phyloP scores from a whole-genome alignment of 2,113 vertebrate species.

The Peromyscus polionotus region DNA sequence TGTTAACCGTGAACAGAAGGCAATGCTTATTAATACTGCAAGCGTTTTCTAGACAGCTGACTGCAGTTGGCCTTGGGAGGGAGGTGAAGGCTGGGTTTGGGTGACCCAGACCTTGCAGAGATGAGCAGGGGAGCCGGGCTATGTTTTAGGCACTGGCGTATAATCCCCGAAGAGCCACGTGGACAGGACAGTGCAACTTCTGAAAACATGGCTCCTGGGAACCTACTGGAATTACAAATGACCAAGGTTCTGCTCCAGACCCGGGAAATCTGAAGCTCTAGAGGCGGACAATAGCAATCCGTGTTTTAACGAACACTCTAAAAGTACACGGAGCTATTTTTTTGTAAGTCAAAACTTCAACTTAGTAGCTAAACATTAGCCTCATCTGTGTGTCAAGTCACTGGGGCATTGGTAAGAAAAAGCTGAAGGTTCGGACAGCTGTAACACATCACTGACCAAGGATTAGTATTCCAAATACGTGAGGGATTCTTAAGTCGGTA shows the following conservation, averaged over 20 bases:
- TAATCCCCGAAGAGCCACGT: background rate
- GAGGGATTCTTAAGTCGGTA: constrained; percentile 26
- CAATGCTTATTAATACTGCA: background rate
- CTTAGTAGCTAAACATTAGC: background rate
- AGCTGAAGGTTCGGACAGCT: background rate
- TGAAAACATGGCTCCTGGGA: background rate
- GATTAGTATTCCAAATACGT: background rate
- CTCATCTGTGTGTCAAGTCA: background rate
- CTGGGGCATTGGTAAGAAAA: background rate
- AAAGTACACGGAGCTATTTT: background rate
- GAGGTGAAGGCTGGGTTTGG: background rate
- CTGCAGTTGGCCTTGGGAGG: background rate
- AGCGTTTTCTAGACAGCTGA: background rate
- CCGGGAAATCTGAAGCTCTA: background rate
- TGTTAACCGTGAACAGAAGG: background rate
- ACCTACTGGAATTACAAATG: background rate
- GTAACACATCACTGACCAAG: background rate
- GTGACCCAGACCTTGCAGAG: background rate
- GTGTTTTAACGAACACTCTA: background rate
- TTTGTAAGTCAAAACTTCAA: background rate
- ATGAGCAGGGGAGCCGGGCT: background rate
- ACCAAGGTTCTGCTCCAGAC: background rate
- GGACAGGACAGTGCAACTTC: background rate
- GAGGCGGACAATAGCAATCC: background rate
- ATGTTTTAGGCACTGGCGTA: background rate